Percentiles rank a stretch among this genome's conserved stretches.
Conservation (phyloP, 2,888 invertebrate species). For the Ectemnius lituratus region DNA sequence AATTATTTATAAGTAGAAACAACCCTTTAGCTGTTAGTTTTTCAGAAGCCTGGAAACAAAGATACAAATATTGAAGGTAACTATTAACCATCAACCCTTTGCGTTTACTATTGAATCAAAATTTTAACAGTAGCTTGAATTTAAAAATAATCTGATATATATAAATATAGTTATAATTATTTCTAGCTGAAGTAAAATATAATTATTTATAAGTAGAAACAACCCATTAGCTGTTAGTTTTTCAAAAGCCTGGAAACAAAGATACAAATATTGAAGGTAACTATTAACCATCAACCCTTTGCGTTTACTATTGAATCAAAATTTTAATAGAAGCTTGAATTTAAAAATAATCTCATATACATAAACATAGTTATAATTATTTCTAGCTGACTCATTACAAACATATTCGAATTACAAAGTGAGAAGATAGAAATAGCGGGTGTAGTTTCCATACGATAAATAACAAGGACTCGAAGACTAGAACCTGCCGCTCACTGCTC, state of each 20-base stretch:
- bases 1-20: neutral
- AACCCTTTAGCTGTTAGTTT: neutral
- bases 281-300: neutral
- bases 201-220: neutral
- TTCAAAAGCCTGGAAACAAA: neutral
- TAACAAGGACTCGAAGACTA: neutral
- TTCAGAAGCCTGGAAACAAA: neutral
- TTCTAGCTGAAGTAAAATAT: too few species aligned
- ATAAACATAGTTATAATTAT: too few species aligned
- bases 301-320: neutral
- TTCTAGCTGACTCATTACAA: too few species aligned
- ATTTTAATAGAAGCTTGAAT: too few species aligned
- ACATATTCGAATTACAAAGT: neutral
- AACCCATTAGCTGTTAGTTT: neutral
- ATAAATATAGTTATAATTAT: too few species aligned
- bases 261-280: neutral
- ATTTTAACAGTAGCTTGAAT: too few species aligned
- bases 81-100: neutral
- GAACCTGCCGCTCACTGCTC: conserved; percentile 26
- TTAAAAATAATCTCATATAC: too few species aligned
- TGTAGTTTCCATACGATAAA: conserved; percentile 12
- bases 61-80: neutral
- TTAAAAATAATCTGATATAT: too few species aligned
- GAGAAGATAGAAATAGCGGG: neutral
- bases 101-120: neutral